Conservation (phyloP, 2,797 vertebrate species). For the Iguana delicatissima region DNA sequence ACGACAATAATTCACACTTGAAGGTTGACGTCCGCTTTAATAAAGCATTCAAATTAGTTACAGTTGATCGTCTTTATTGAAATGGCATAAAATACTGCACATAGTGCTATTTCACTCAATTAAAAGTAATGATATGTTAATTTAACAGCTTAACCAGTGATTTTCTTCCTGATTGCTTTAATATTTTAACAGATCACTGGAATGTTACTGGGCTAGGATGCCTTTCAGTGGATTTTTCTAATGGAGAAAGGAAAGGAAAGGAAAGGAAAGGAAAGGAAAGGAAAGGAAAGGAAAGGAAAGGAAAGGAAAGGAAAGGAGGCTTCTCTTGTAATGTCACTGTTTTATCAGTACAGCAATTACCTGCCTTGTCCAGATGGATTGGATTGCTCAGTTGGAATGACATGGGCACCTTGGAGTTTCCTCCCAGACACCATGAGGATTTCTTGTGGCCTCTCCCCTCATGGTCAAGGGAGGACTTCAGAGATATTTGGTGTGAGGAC, state of each 20-base stretch:
- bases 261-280: not conserved
- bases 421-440: not conserved
- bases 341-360: not conserved
- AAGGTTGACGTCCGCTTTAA: conserved; percentile 64
- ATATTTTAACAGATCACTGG: conserved; percentile 61
- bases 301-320: not conserved
- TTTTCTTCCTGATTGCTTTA: conserved; percentile 66
- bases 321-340: not conserved
- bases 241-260: not conserved
- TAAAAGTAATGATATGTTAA: conserved; percentile 73
- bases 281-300: not conserved
- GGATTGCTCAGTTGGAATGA: not conserved
- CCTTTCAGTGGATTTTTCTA: conserved; percentile 25
- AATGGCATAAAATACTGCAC: conserved; percentile 66
- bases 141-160: conserved; percentile 62
- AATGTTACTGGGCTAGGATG: conserved; percentile 45
- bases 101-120: conserved; percentile 65
- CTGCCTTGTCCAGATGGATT: not conserved
- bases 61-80: conserved; percentile 65
- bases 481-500: not conserved
- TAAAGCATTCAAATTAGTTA: conserved; percentile 67
- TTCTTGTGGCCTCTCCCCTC: not conserved
- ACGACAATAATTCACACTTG: conserved; percentile 62
- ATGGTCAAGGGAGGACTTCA: not conserved
- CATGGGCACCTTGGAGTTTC: not conserved